phyloP scores from a whole-genome alignment of 2,888 invertebrate species.

The Troglohyphantes excavatus region DNA sequence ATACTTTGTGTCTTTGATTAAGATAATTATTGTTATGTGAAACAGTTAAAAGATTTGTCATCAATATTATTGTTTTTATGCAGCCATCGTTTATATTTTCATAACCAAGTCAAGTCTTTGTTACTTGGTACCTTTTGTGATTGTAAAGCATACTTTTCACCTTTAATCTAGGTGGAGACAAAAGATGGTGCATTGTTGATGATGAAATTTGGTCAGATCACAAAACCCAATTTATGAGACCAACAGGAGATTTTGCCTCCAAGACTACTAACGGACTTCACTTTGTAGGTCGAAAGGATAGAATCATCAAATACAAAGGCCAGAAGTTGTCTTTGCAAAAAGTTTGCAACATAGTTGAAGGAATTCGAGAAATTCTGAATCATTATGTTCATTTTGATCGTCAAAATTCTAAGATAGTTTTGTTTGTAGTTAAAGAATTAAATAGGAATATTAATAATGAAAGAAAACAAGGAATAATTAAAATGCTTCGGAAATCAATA shows the following conservation, averaged over 20 bases:
- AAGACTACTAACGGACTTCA: slow-evolving; percentile 81
- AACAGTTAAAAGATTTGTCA: too few species aligned
- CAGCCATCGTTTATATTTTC: too few species aligned
- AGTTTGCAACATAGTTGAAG: slow-evolving; percentile 38
- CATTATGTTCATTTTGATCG: slow-evolving; percentile 42
- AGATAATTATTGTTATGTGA: too few species aligned
- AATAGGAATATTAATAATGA: not conserved
- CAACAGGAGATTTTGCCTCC: slow-evolving; percentile 89
- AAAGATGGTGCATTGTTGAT: slow-evolving; percentile 81
- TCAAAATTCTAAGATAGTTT: slow-evolving; percentile 7
- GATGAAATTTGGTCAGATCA: slow-evolving; percentile 79
- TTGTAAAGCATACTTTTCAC: not conserved
- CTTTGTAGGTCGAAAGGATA: slow-evolving; percentile 86
- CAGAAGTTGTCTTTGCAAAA: slow-evolving; percentile 84
- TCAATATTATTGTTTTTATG: too few species aligned
- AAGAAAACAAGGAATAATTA: slow-evolving; percentile 5
- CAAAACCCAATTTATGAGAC: slow-evolving; percentile 81
- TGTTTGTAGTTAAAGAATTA: slow-evolving; percentile 31
- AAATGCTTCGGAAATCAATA: not conserved
- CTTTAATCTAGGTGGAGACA: slow-evolving; percentile 80
- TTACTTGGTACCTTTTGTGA: not conserved
- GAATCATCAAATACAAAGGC: slow-evolving; percentile 90
- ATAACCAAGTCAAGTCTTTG: too few species aligned
- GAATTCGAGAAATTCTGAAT: slow-evolving; percentile 19
- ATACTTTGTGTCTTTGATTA: too few species aligned